phyloP scores from a whole-genome alignment of 2,113 vertebrate species.

The Psettodes erumei region DNA sequence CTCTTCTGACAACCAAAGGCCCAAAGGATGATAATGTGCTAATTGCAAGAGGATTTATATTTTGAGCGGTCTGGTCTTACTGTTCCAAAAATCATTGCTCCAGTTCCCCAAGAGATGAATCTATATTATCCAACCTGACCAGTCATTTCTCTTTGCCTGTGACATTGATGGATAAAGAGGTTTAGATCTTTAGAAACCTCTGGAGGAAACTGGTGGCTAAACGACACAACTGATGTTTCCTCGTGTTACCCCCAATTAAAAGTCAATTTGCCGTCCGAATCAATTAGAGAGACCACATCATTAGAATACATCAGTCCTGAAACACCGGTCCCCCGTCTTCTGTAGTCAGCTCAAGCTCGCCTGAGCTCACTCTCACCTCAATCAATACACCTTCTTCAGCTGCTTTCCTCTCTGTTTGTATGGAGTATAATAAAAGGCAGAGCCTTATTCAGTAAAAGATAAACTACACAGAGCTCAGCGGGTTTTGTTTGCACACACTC shows the following conservation, averaged over 20 bases:
- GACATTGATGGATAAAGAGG: neutral
- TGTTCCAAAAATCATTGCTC: neutral
- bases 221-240: neutral
- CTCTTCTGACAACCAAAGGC: neutral
- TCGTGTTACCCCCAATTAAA: slow-evolving; percentile 27
- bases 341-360: neutral
- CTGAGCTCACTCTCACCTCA: neutral
- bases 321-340: neutral
- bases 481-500: neutral
- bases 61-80: neutral
- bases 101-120: neutral
- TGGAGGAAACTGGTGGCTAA: slow-evolving; percentile 4
- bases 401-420: neutral
- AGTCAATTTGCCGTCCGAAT: slow-evolving; percentile 14
- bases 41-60: neutral
- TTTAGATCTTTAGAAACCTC: neutral
- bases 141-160: neutral
- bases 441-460: neutral
- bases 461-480: neutral
- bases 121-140: neutral
- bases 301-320: slow-evolving; percentile 26
- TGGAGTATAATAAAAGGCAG: neutral
- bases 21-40: neutral
- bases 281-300: slow-evolving; percentile 8
- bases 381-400: slow-evolving; percentile 24